Percentiles rank a stretch among this genome's conserved stretches.
These are phyloP conservation scores for Cromileptes altivelis DNA, from an alignment of 2,113 vertebrate species.

Conservation along the genomic window DNA sequence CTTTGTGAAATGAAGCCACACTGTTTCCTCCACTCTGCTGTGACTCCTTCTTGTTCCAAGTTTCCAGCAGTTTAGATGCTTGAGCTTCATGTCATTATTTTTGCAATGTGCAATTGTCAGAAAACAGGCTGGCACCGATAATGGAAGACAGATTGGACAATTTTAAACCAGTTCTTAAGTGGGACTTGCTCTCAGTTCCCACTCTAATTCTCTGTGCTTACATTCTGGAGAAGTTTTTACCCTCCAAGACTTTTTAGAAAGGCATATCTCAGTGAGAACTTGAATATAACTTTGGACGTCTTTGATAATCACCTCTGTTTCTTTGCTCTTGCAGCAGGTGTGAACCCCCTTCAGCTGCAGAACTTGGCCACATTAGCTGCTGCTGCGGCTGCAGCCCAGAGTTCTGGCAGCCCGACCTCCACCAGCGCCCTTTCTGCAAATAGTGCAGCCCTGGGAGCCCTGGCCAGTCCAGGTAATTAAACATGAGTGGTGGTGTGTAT, in stretches of 20 bases:
- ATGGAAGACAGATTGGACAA: too few relatives aligned
- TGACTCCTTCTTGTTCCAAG: too few relatives aligned
- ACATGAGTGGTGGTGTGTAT: not conserved
- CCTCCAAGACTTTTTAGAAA: not conserved
- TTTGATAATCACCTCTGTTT: constrained; percentile 29
- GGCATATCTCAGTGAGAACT: not conserved
- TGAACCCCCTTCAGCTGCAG: constrained; percentile 97
- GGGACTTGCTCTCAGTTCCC: too few relatives aligned
- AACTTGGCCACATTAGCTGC: constrained; percentile 96
- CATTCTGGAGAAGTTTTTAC: not conserved
- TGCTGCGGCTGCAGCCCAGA: constrained; percentile 93
- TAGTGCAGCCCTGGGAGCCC: constrained; percentile 91
- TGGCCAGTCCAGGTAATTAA: constrained; percentile 91
- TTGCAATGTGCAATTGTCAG: too few relatives aligned
- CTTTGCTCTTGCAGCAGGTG: constrained; percentile 80
- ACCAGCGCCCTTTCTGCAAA: constrained; percentile 91
- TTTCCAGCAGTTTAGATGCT: too few relatives aligned
- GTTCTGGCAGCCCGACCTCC: constrained; percentile 92
- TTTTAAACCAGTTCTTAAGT: too few relatives aligned
- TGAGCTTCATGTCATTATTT: too few relatives aligned
- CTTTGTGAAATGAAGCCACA: too few relatives aligned
- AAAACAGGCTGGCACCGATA: too few relatives aligned
- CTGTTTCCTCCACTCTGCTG: too few relatives aligned
- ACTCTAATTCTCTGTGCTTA: too few relatives aligned
- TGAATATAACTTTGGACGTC: not conserved